phyloP scores from a whole-genome alignment of 2,888 invertebrate species.

The Amorpha juglandis region DNA sequence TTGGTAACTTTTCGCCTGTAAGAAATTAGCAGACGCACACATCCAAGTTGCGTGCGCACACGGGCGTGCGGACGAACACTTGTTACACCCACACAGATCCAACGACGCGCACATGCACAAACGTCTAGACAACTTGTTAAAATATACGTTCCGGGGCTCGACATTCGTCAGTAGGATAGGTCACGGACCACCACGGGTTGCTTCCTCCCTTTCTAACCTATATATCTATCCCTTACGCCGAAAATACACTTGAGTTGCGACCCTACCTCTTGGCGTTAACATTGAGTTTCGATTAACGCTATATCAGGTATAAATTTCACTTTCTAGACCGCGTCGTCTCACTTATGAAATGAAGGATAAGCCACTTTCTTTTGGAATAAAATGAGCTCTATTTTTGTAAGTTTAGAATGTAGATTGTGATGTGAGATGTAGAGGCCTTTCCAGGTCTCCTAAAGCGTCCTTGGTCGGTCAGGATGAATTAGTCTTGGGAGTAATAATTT shows the following conservation, averaged over 20 bases:
- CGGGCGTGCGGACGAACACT: slow-evolving; percentile 30
- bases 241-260: slow-evolving; percentile 47
- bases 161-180: slow-evolving; percentile 84
- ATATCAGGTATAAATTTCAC: slow-evolving; percentile 80
- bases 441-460: slow-evolving; percentile 70
- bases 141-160: slow-evolving; percentile 81
- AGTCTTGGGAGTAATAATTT: slow-evolving; percentile 82
- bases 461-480: slow-evolving; percentile 81
- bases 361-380: slow-evolving; percentile 29
- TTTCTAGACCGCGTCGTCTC: slow-evolving; percentile 68
- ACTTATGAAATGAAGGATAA: slow-evolving; percentile 53
- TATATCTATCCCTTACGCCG: slow-evolving; percentile 50
- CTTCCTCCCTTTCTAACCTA: slow-evolving; percentile 58
- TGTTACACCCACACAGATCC: slow-evolving; percentile 48
- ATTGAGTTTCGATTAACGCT: slow-evolving; percentile 31
- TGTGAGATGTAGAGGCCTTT: slow-evolving; percentile 54
- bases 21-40: slow-evolving; percentile 32
- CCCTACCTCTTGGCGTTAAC: slow-evolving; percentile 42
- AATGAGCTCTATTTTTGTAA: slow-evolving; percentile 31
- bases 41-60: slow-evolving; percentile 18
- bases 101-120: slow-evolving; percentile 51
- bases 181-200: slow-evolving; percentile 76
- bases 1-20: slow-evolving; percentile 36
- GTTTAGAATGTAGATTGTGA: slow-evolving; percentile 40
- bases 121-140: slow-evolving; percentile 81